A percentile compares a stretch with the other conserved stretches of the same genome.
phyloP scores from a whole-genome alignment of 2,113 vertebrate genomes.

The Sander lucioperca region DNA sequence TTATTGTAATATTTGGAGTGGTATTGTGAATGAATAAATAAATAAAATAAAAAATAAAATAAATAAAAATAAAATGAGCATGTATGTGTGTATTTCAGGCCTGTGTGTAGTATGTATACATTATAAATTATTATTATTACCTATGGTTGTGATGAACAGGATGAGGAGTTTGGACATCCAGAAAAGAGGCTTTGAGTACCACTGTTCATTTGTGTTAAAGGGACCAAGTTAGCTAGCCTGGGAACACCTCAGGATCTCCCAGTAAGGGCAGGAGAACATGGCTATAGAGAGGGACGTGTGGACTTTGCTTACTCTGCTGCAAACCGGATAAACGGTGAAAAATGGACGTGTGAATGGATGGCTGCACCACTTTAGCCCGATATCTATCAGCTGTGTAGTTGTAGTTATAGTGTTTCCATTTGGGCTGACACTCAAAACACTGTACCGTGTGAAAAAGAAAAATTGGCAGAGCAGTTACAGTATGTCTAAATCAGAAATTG shows the following conservation, averaged over 20 bases:
- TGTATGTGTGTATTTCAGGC: no score
- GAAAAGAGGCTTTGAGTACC: background rate
- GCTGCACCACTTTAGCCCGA: background rate
- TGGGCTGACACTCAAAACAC: slow-evolving; percentile 8
- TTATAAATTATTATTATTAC: background rate
- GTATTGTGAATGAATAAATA: no score
- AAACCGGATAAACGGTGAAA: no score
- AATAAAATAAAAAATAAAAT: no score
- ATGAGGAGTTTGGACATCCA: background rate
- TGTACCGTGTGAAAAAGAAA: background rate
- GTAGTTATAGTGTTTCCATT: slow-evolving; percentile 19
- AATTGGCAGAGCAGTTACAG: background rate
- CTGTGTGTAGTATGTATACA: no score
- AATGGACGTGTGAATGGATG: background rate
- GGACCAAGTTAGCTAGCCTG: background rate
- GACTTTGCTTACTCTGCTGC: no score
- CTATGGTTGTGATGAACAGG: background rate
- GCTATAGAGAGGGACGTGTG: background rate
- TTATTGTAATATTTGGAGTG: no score
- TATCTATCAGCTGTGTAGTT: background rate
- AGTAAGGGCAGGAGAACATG: no score
- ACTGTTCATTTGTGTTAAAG: background rate
- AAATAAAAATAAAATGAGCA: no score
- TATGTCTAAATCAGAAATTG: background rate
- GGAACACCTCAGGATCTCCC: no score